Base-by-base conservation (phyloP, 1,140 invertebrate genomes). In the Cherax quadricarinatus region DNA sequence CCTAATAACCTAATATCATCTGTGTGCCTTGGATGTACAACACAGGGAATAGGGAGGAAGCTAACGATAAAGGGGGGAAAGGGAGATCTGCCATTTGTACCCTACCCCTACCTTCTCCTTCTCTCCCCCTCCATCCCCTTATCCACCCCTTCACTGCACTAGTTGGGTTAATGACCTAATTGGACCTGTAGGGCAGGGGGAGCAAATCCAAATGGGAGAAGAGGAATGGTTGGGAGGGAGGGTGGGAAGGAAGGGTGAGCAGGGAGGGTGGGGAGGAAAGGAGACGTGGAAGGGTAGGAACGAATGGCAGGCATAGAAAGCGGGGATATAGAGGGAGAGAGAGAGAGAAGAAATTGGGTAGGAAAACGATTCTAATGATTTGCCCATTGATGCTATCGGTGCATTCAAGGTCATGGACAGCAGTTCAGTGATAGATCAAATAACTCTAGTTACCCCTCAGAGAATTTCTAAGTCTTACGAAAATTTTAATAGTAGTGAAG, bases 1-100 rank as follows among this genome's bases (percentile, higher is more conserved):
- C n/a, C 51, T 88, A 88, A 88, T 62, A 78, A 88, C 70, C 75
- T 79, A 88, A 88, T 80, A 78, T 78, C 62, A 16, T 30, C 57
- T 41, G 51, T 41, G 51, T 48, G 53, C 53, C 14, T 18, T 30
- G 51, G 51, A 79, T 57, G 53, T 49, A 57, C 3, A 53, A 73
- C 24, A 48, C 18, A 75, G 73, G 73, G 48, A 87, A 49, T 1
- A 66, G 80, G 73, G 51, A 41, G 41, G 62, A 30, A 41, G 30
- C 30, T 41, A 41, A 41, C 30, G 30, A 41, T 24, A 41, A 78
- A 41, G 53, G 53, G 53, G 73, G 24, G 73, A 10, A 24, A 79
- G 66, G 53, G 53, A 14, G 53, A 9, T 10, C 14, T 57, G 53
- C 53, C 30, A 41, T 41, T 41, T 1, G 30, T 41, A 41, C 30